Conservation (phyloP, 2,888 invertebrate genomes). For the Chydorus sphaericus region DNA sequence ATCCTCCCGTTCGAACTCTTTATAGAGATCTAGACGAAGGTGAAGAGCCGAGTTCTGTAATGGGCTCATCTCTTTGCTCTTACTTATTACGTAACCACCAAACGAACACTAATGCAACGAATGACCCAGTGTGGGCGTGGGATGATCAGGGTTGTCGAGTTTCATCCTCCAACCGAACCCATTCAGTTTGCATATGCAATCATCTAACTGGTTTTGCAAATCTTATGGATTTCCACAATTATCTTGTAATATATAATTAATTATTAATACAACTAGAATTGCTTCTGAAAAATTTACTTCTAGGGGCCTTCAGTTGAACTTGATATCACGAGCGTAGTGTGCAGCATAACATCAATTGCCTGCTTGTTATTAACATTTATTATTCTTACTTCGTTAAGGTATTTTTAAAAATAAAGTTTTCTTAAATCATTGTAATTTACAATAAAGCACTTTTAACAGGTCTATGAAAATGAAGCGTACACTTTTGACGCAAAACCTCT, state of each 20-base stretch:
- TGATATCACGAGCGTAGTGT: slow-evolving; percentile 22
- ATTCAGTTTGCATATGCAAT: slow-evolving; percentile 28
- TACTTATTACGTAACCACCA: not conserved
- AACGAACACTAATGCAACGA: not conserved
- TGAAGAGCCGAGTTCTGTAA: slow-evolving; percentile 16
- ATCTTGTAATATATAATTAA: too few species aligned
- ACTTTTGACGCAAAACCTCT: slow-evolving; percentile 38
- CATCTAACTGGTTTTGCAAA: slow-evolving; percentile 31
- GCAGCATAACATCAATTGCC: slow-evolving; percentile 18
- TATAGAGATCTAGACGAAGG: slow-evolving; percentile 12
- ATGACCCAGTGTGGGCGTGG: slow-evolving; percentile 20
- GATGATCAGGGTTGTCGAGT: slow-evolving; percentile 22
- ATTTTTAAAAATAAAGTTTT: slow-evolving; percentile 4
- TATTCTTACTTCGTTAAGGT: slow-evolving; percentile 28
- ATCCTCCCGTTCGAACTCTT: slow-evolving; percentile 11
- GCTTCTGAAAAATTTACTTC: not conserved
- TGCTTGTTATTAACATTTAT: slow-evolving; percentile 19
- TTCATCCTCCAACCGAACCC: slow-evolving; percentile 24
- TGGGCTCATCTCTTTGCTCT: slow-evolving; percentile 10
- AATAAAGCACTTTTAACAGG: too few species aligned
- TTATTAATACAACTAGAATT: not conserved
- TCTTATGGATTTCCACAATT: slow-evolving; percentile 28
- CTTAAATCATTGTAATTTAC: too few species aligned
- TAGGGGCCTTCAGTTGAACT: slow-evolving; percentile 21
- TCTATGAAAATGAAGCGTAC: slow-evolving; percentile 28